Evolutionary conservation across 2,797 vertebrate species (phyloP).

Genomic region (Danio kyathit): DNA sequence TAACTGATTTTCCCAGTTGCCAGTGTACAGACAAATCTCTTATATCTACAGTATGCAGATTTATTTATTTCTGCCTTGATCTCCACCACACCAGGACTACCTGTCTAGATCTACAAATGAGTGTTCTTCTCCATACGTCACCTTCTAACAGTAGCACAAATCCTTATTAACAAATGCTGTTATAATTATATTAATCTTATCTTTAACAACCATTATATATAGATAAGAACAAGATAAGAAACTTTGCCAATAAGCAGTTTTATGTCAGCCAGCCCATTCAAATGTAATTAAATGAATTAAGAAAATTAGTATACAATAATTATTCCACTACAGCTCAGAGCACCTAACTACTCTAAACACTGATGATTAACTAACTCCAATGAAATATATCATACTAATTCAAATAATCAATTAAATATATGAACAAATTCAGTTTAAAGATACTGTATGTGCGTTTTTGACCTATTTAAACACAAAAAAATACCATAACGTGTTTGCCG

Average conservation of each 20-base stretch:
- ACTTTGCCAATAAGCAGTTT: no score
- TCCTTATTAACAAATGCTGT: no score
- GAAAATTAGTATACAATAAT: background rate
- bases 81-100: no score
- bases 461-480: no score
- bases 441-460: no score
- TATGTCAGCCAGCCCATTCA: background rate
- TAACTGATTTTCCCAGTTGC: no score
- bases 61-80: no score
- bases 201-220: background rate
- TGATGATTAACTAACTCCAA: background rate
- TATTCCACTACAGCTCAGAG: background rate
- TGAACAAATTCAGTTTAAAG: background rate
- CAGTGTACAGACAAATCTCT: no score
- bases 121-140: background rate
- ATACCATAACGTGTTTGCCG: no score
- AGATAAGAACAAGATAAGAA: background rate
- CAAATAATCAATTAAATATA: background rate
- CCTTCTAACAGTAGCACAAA: background rate
- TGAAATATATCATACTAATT: background rate
- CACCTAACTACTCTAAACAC: background rate
- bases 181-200: no score
- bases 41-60: no score
- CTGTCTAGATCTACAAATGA: background rate
- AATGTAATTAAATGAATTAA: background rate